A percentile compares a stretch with the other conserved stretches of the same genome.
Evolutionary conservation across 2,888 invertebrate species (phyloP).

Genomic region (Vanessa cardui): DNA sequence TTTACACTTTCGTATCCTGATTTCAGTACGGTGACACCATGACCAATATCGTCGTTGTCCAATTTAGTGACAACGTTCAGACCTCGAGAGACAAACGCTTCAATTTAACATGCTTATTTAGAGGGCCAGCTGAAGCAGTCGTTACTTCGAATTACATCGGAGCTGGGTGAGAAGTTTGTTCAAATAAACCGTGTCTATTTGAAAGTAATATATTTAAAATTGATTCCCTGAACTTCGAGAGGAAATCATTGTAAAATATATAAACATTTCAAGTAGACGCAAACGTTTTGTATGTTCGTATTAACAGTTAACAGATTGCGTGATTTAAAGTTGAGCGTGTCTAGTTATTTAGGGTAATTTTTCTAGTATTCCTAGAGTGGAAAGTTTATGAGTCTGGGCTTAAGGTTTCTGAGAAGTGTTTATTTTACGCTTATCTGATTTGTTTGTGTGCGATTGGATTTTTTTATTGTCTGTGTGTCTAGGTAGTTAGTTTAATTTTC

Average conservation of each 20-base stretch:
- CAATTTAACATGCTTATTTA: conserved; percentile 95
- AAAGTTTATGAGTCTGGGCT: conserved; percentile 23
- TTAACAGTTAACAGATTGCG: conserved; percentile 56
- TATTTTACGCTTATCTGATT: conserved; percentile 30
- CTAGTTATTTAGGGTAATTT: conserved; percentile 22
- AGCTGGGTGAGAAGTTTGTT: conserved; percentile 86
- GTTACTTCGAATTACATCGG: conserved; percentile 96
- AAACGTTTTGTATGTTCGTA: conserved; percentile 36
- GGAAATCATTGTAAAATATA: not conserved
- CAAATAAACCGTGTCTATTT: conserved; percentile 44
- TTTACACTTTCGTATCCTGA: not conserved
- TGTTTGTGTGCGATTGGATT: conserved; percentile 32
- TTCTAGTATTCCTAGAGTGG: conserved; percentile 22
- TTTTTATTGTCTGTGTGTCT: conserved; percentile 24
- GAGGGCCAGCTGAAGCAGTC: conserved; percentile 95
- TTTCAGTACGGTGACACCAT: conserved; percentile 93
- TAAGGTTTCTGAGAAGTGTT: conserved; percentile 30
- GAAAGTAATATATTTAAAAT: conserved; percentile 40
- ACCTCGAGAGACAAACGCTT: conserved; percentile 95
- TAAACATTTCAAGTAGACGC: conserved; percentile 45
- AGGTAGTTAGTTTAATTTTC: conserved; percentile 23
- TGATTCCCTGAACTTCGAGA: not conserved
- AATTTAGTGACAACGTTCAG: conserved; percentile 96
- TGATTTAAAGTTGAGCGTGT: conserved; percentile 45
- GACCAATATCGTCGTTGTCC: conserved; percentile 96